Evolutionary conservation across 2,113 vertebrate genomes (phyloP).

Genomic region (Mus musculus): DNA sequence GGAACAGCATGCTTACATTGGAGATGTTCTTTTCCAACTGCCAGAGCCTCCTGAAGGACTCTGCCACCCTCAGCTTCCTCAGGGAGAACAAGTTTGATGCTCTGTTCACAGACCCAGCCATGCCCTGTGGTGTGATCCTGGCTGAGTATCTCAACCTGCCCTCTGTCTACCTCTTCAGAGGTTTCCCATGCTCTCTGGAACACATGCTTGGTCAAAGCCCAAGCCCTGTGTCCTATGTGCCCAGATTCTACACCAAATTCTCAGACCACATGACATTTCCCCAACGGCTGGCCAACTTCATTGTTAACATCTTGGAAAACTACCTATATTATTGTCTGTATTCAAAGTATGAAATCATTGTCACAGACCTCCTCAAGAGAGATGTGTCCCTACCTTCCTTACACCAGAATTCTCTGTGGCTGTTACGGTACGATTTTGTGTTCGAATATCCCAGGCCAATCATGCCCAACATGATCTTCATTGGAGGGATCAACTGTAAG

Average conservation of each 20-base stretch:
- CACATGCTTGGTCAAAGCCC: conserved; percentile 82
- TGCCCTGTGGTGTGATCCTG: conserved; percentile 84
- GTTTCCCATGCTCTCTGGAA: conserved; percentile 84
- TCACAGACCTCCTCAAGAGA: conserved; percentile 86
- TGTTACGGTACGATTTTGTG: conserved; percentile 90
- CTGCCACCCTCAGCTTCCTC: conserved; percentile 75
- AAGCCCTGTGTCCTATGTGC: conserved; percentile 84
- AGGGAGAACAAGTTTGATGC: conserved; percentile 83
- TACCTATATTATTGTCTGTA: conserved; percentile 83
- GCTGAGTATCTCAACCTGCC: conserved; percentile 82
- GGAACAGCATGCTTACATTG: background rate
- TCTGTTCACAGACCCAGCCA: conserved; percentile 84
- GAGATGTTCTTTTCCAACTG: conserved; percentile 70
- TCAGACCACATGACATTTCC: conserved; percentile 90
- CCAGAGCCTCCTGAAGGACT: conserved; percentile 83
- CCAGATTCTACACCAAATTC: conserved; percentile 86
- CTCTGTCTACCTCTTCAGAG: conserved; percentile 84
- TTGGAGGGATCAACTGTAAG: conserved; percentile 89
- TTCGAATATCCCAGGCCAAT: conserved; percentile 90
- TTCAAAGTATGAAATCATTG: conserved; percentile 81
- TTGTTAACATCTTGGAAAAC: conserved; percentile 86
- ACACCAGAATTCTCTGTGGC: conserved; percentile 86
- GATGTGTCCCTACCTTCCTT: conserved; percentile 85
- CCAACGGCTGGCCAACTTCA: conserved; percentile 87
- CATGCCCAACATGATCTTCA: conserved; percentile 91